Evolutionary conservation across 1,140 invertebrate genomes (phyloP), one percentile per base, ranked within the genome.

Genomic region (Venturia canescens): DNA sequence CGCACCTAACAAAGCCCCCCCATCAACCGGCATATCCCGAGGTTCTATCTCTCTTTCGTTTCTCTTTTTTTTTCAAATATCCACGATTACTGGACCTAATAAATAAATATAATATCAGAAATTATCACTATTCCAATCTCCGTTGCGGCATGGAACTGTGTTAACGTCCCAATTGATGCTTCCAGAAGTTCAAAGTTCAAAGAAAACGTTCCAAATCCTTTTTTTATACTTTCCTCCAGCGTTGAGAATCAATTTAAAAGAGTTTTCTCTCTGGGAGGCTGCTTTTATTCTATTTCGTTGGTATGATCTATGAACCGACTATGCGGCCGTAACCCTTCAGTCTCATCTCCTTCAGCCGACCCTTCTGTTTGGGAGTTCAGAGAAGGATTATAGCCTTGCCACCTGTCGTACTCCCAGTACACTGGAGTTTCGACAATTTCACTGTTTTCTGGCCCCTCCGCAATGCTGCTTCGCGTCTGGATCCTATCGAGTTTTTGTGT

Each of bases 381-480:
- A 76, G 72, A 72, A 80, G 80, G 80, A 80, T 80, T 80, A 80
- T 76, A 80, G 80, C 80, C 50, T 67, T 57, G 50, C 80, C 80
- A 80, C 72, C 80, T 80, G 80, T 69, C 80, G 79, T 18, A 74
- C 71, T 76, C 72, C 80, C 80, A 75, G 31, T 48, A 53, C 53
- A 27, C 31, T 38, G 34, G n/a, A 18, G 53, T 50, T 63, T 67
- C 57, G 44, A 74, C 44, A 80, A 53, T 69, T 80, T 18, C n/a
- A 15, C 6, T 29, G 29, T 69, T 44, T 79, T 31, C 53, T 38
- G 53, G 53, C 72, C 78, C 78, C 63, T 5, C 26, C 21, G 18
- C 66, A 13, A 69, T 50, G 11, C n/a, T 38, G n/a, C 67, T n/a
- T 21, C 38, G 23, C 27, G 57, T 15, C 23, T 13, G 13, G 9